phyloP scores from a whole-genome alignment of 2,888 invertebrate species.

The Heteromurus nitidus region DNA sequence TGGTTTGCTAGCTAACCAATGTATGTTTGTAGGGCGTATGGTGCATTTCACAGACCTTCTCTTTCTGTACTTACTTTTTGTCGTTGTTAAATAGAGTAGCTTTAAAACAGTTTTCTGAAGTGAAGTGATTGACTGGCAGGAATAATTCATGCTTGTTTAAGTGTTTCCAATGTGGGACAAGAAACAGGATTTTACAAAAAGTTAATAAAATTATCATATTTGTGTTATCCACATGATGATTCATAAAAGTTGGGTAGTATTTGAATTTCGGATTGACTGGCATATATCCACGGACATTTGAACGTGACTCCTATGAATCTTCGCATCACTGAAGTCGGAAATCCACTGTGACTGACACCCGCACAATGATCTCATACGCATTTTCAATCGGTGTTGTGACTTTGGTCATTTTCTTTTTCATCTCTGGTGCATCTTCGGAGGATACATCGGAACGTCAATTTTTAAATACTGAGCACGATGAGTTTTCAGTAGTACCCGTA shows the following conservation, averaged over 20 bases:
- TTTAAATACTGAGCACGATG: slow-evolving; percentile 16
- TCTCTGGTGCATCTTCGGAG: no score
- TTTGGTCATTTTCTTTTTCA: no score
- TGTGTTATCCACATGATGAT: background rate
- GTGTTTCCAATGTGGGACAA: slow-evolving; percentile 29
- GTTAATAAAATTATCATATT: slow-evolving; percentile 53
- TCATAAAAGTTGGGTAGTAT: slow-evolving; percentile 6
- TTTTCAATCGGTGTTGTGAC: no score
- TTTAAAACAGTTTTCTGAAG: slow-evolving; percentile 5
- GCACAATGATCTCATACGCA: background rate
- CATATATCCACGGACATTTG: background rate
- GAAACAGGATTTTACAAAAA: slow-evolving; percentile 49
- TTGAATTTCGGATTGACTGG: background rate
- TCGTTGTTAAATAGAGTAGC: background rate
- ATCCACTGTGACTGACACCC: background rate
- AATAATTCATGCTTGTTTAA: slow-evolving; percentile 7
- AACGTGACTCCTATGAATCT: background rate
- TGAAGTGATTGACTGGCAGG: background rate
- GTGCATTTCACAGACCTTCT: slow-evolving; percentile 15
- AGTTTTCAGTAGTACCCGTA: slow-evolving; percentile 42
- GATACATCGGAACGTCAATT: no score
- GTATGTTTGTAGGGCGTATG: background rate
- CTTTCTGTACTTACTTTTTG: background rate
- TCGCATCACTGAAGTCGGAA: background rate
- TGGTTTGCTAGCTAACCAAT: background rate